A percentile compares a stretch with the other conserved stretches of the same genome.
Conservation (phyloP, 2,797 vertebrate genomes). For the Rallus crepitans region DNA sequence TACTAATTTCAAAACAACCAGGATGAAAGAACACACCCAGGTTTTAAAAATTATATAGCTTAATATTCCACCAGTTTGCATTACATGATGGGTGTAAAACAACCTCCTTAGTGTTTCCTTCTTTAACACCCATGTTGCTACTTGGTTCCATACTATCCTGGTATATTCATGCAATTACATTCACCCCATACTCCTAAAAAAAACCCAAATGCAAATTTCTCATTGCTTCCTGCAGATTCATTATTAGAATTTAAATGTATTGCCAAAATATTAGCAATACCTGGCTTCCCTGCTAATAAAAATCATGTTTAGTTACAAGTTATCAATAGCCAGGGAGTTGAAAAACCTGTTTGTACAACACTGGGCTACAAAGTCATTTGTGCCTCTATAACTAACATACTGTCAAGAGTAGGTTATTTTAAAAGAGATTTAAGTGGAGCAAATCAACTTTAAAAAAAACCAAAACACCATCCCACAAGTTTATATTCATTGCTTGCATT, state of each 20-base stretch:
- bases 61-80: not conserved
- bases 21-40: not conserved
- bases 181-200: not conserved
- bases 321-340: not conserved
- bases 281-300: not conserved
- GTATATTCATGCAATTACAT: slow-evolving; percentile 19
- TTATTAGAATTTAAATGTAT: slow-evolving; percentile 18
- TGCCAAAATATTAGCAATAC: not conserved
- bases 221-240: slow-evolving; percentile 31
- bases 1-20: not conserved
- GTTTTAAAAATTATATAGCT: not conserved
- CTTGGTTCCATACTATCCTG: not conserved
- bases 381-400: not conserved
- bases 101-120: not conserved
- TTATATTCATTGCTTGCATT: not conserved
- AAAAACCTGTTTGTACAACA: not conserved
- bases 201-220: not conserved
- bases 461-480: not conserved
- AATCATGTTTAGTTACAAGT: not conserved
- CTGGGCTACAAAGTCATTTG: not conserved
- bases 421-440: not conserved
- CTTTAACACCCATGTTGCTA: not conserved
- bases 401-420: not conserved
- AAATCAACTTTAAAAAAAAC: not conserved
- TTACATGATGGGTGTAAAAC: not conserved